Percentiles rank a stretch among this genome's conserved stretches.
Conservation (phyloP, 2,113 vertebrate species). For the Aldabrachelys gigantea region DNA sequence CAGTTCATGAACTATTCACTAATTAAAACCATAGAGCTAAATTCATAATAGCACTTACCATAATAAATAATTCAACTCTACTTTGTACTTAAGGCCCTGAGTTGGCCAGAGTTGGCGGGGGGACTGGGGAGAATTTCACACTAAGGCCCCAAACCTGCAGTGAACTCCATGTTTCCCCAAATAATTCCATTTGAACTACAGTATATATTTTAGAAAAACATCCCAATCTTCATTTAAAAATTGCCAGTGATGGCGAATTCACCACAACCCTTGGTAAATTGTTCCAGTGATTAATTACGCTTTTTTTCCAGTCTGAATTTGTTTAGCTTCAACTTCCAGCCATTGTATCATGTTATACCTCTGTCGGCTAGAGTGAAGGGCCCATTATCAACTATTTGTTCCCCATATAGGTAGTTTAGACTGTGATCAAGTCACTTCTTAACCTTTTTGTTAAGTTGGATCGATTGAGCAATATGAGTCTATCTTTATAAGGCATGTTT, state of each 20-base stretch:
- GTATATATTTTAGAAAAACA: not conserved
- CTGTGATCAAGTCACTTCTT: not conserved
- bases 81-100: not conserved
- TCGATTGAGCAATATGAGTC: too few species aligned
- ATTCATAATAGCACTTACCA: not conserved
- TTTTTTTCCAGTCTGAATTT: not conserved
- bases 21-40: not conserved
- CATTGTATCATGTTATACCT: not conserved
- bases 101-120: not conserved
- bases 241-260: not conserved
- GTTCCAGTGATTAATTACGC: not conserved
- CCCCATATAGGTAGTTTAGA: not conserved
- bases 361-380: not conserved
- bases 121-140: not conserved
- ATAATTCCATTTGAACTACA: not conserved
- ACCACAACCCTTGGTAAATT: not conserved
- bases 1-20: not conserved
- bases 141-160: not conserved
- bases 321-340: not conserved
- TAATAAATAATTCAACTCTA: not conserved
- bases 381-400: not conserved
- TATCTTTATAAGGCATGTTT: not conserved
- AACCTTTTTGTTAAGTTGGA: not conserved
- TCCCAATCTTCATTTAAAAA: not conserved
- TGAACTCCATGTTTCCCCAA: not conserved